A percentile compares a stretch with the other conserved stretches of the same genome.
Evolutionary conservation across 1,140 invertebrate genomes (phyloP).

Genomic region (Babylonia areolata): DNA sequence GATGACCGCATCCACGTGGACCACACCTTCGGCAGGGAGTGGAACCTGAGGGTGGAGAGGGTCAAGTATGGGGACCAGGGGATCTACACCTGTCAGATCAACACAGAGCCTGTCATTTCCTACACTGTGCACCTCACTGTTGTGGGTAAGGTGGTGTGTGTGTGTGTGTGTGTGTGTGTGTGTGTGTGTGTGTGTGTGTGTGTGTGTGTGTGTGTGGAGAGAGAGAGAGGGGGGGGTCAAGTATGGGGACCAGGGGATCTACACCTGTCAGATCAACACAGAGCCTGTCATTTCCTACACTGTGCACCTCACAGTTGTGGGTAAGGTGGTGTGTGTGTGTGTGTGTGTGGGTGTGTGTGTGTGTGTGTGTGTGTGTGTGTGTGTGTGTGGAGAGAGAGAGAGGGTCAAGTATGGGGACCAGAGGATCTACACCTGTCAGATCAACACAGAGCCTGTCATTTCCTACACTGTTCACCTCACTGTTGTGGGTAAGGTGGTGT

Average conservation of each 20-base stretch:
- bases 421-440: too few relatives aligned
- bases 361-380: too few relatives aligned
- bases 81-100: constrained; percentile 69
- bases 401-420: too few relatives aligned
- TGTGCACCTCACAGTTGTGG: constrained; percentile 61
- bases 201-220: background rate
- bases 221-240: background rate
- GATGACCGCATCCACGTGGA: constrained; percentile 68
- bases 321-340: constrained; percentile 46
- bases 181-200: background rate
- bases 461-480: too few relatives aligned
- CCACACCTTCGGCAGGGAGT: constrained; percentile 61
- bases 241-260: background rate
- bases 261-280: background rate
- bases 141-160: constrained; percentile 55
- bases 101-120: constrained; percentile 60
- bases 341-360: too few relatives aligned
- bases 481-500: too few relatives aligned
- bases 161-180: background rate
- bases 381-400: too few relatives aligned
- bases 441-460: too few relatives aligned
- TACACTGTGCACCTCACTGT: constrained; percentile 64
- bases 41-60: constrained; percentile 67
- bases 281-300: constrained; percentile 56
- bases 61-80: constrained; percentile 64